Conservation (phyloP, 2,888 invertebrate genomes). For the Drosophila macrospina region DNA sequence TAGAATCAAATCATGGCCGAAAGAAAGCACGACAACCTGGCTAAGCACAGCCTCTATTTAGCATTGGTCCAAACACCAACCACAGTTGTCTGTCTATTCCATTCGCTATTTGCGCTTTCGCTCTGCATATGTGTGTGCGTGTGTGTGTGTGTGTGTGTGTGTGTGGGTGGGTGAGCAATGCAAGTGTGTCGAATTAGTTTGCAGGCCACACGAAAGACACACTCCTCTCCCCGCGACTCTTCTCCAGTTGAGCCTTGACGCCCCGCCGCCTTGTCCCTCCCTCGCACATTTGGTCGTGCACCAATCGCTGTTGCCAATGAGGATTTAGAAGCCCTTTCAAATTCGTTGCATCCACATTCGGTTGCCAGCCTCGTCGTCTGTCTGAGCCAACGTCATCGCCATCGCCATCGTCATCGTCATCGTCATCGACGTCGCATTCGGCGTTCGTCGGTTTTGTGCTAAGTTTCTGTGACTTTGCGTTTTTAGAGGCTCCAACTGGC, state of each 20-base stretch:
- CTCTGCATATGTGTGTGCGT: conserved; percentile 27
- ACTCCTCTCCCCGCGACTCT: neutral
- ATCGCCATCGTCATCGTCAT: conserved; percentile 31
- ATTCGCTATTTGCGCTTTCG: conserved; percentile 45
- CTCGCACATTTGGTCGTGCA: conserved; percentile 43
- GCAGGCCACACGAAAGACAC: conserved; percentile 38
- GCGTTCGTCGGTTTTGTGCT: conserved; percentile 43
- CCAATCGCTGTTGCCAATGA: conserved; percentile 70
- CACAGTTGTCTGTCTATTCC: conserved; percentile 52
- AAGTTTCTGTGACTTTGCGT: conserved; percentile 49
- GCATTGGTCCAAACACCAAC: conserved; percentile 43
- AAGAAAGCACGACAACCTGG: conserved; percentile 5
- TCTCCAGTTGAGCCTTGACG: too few relatives aligned
- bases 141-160: conserved; percentile 32
- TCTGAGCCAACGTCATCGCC: conserved; percentile 26
- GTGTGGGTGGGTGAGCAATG: conserved; percentile 40
- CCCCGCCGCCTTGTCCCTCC: too few relatives aligned
- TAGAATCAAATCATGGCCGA: neutral
- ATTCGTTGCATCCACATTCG: conserved; percentile 73
- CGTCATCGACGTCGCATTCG: conserved; percentile 37
- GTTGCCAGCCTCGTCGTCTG: conserved; percentile 21
- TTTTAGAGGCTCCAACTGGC: conserved; percentile 31
- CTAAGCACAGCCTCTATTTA: conserved; percentile 20
- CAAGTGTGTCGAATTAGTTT: conserved; percentile 57
- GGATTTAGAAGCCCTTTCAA: conserved; percentile 72